These are phyloP conservation scores for Agriotes lineatus DNA, from an alignment of 2,888 invertebrate species.

Conservation along the genomic window DNA sequence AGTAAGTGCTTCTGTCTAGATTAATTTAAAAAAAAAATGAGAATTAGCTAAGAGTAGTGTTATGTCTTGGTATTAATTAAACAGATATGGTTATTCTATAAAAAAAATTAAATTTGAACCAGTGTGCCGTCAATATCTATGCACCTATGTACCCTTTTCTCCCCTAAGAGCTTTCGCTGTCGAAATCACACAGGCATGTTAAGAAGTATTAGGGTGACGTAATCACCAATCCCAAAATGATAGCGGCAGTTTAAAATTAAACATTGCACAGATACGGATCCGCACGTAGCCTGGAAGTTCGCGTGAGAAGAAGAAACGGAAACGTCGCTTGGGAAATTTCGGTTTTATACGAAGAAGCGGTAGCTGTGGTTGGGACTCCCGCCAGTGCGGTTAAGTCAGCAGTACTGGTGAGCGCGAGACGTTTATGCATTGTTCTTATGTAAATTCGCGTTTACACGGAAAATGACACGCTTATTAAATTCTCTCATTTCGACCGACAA, in stretches of 20 bases:
- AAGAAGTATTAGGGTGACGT: no score
- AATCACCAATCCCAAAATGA: neutral
- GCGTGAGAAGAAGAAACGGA: neutral
- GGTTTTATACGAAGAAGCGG: constrained; percentile 8
- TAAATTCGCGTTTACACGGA: constrained; percentile 16
- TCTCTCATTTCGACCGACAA: neutral
- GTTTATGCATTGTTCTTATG: constrained; percentile 20
- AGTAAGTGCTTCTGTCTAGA: no score
- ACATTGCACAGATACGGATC: no score
- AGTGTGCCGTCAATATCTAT: no score
- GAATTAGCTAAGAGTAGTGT: no score
- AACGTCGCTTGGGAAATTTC: constrained; percentile 4
- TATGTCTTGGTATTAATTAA: no score
- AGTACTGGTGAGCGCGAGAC: constrained; percentile 5
- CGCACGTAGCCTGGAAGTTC: neutral
- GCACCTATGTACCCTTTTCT: no score
- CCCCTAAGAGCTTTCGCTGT: no score
- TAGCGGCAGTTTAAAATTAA: neutral
- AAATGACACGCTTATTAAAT: constrained; percentile 2
- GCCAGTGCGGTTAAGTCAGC: constrained; percentile 3
- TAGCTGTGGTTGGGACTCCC: constrained; percentile 25
- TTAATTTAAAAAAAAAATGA: no score
- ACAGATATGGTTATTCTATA: no score
- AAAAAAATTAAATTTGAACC: no score
- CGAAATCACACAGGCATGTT: no score